Conservation (phyloP, 2,797 vertebrate genomes). For the Thaleichthys pacificus region DNA sequence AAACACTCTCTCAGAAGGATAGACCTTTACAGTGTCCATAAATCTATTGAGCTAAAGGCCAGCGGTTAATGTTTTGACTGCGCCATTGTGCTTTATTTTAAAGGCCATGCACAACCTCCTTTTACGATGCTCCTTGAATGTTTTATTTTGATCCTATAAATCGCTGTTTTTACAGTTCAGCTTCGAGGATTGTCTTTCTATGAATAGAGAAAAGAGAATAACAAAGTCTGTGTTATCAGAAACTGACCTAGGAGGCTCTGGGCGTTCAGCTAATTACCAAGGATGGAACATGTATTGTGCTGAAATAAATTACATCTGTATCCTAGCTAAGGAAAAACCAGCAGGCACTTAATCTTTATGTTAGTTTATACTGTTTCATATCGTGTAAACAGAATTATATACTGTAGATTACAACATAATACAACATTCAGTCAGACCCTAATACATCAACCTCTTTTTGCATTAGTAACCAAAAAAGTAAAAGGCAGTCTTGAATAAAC, state of each 20-base stretch:
- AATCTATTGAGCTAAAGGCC: slow-evolving; percentile 54
- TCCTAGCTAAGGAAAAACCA: slow-evolving; percentile 29
- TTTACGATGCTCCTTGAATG: slow-evolving; percentile 42
- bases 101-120: slow-evolving; percentile 45
- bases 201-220: slow-evolving; percentile 49
- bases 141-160: slow-evolving; percentile 54
- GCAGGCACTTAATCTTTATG: slow-evolving; percentile 35
- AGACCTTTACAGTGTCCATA: slow-evolving; percentile 34
- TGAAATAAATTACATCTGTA: slow-evolving; percentile 31
- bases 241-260: slow-evolving; percentile 50
- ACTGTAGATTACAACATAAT: slow-evolving; percentile 24
- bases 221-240: slow-evolving; percentile 57
- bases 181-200: slow-evolving; percentile 47
- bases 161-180: slow-evolving; percentile 56
- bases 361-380: slow-evolving; percentile 18
- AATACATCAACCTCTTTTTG: slow-evolving; percentile 12
- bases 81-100: slow-evolving; percentile 55
- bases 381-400: slow-evolving; percentile 38
- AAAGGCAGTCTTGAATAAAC: neutral
- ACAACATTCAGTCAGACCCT: slow-evolving; percentile 18
- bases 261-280: slow-evolving; percentile 57
- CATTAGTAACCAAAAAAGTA: neutral
- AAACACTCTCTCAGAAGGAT: slow-evolving; percentile 45
- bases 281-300: slow-evolving; percentile 51
- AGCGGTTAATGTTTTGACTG: slow-evolving; percentile 44